Base-by-base conservation (phyloP, 2,797 vertebrate species). In the Epinephelus awoara region DNA sequence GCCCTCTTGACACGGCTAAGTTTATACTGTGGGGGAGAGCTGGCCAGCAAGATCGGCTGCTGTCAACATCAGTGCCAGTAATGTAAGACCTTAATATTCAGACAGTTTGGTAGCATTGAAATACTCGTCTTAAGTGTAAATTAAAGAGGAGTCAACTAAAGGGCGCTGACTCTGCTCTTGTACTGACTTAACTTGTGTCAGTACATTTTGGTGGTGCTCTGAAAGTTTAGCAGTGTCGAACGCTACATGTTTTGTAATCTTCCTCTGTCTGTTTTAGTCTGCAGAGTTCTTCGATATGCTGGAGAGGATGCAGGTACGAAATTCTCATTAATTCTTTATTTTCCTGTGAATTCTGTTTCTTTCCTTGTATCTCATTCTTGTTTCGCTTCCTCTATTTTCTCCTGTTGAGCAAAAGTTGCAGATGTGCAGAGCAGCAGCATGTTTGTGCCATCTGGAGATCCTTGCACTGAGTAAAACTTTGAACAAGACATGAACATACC, bases 241-340 rank as follows among this genome's bases (percentile, higher is more conserved):
- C 0, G 5, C 5, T 73, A 15, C 61, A 34, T 25, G 47, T 49
- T 67, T 67, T 71, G 11, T 74, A 18, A 76, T 74, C 18, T 25
- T 6, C 56, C 67, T 82, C 19, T 86, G 44, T 91, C 46, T 90
- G 11, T 93, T 96, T 76, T 95, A 99, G 98, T 99, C 98, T 1
- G 97, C 98, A 2, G 98, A 99, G 90, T 99, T 99, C 95, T 99
- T 99, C 58, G 98, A 99, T 83, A 99, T 99, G 97, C 94, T 99
- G 96, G 98, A 99, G 89, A 98, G 96, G 89, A 99, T 99, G 97
- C 97, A 98, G 97, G 98, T 99, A 95, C 93, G 94, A 82, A 1
- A 46, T n/a, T 17, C 23, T 63, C 14, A 23, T 63, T 15, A 1
- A 46, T 38, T 23, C 13, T 15, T 42, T 56, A 57, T 64, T 46